These are phyloP conservation scores for Collichthys lucidus DNA, from an alignment of 2,113 vertebrate genomes.

Conservation along the genomic window DNA sequence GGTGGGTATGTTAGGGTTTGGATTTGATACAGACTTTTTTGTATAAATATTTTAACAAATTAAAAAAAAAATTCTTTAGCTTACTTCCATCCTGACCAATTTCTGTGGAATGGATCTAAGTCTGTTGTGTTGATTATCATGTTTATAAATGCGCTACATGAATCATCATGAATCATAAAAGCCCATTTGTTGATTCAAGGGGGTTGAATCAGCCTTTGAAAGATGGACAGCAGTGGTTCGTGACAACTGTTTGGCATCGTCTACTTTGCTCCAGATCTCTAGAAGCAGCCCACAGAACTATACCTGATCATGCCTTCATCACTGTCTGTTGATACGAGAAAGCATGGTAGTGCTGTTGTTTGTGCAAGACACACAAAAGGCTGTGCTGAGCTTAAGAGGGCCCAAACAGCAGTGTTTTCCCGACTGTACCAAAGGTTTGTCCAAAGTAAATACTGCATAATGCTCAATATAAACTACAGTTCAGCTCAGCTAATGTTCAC, in stretches of 20 bases:
- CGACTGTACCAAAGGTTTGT: background rate
- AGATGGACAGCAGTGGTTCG: background rate
- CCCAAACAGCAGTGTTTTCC: background rate
- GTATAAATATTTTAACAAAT: background rate
- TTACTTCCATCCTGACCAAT: too few species aligned
- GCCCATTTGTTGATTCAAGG: slow-evolving; percentile 12
- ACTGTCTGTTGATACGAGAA: slow-evolving; percentile 31
- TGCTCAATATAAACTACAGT: background rate
- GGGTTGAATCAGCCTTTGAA: slow-evolving; percentile 6
- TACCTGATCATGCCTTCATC: background rate
- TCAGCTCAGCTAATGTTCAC: too few species aligned
- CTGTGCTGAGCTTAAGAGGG: background rate
- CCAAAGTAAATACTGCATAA: background rate
- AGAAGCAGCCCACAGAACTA: background rate
- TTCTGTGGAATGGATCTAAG: background rate
- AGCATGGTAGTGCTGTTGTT: slow-evolving; percentile 1
- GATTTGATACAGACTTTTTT: slow-evolving; percentile 20
- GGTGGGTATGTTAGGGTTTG: slow-evolving; percentile 15
- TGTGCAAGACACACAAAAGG: slow-evolving; percentile 5
- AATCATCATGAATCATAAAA: background rate
- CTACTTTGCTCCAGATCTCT: slow-evolving; percentile 9
- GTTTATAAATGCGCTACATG: background rate
- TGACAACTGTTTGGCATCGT: slow-evolving; percentile 11
- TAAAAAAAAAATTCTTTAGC: background rate
- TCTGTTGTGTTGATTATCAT: background rate